Conservation (phyloP, 1,140 invertebrate genomes). For the Cotesia vestalis region DNA sequence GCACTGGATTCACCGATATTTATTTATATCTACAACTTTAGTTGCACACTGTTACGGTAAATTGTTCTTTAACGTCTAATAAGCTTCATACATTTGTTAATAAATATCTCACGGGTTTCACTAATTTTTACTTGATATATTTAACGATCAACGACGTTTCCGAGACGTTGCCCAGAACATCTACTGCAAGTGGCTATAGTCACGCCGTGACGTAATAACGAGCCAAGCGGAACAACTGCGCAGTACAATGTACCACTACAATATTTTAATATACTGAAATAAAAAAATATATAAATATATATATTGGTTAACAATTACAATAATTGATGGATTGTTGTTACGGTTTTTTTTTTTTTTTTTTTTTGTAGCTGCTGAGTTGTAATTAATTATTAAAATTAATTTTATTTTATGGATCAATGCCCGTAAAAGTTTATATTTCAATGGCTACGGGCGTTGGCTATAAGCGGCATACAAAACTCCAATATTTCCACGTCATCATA, state of each 20-base stretch:
- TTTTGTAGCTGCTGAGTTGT: no score
- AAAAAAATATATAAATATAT: background rate
- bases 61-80: background rate
- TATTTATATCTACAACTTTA: background rate
- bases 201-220: slow-evolving; percentile 42
- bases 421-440: no score
- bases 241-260: slow-evolving; percentile 33
- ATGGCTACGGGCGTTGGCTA: slow-evolving; percentile 45
- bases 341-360: background rate
- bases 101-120: background rate
- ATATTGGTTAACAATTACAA: background rate
- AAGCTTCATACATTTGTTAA: slow-evolving; percentile 5
- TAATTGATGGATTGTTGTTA: background rate
- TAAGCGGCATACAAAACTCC: slow-evolving; percentile 24
- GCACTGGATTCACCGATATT: background rate
- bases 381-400: no score
- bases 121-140: slow-evolving; percentile 9
- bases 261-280: slow-evolving; percentile 7
- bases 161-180: slow-evolving; percentile 25
- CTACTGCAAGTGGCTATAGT: slow-evolving; percentile 28
- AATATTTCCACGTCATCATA: slow-evolving; percentile 22
- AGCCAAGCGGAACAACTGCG: slow-evolving; percentile 37
- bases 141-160: slow-evolving; percentile 22
- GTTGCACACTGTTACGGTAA: background rate
- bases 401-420: no score